Evolutionary conservation across 2,888 invertebrate species (phyloP), one percentile per base, ranked within the genome.

Genomic region (Melieria omissa): DNA sequence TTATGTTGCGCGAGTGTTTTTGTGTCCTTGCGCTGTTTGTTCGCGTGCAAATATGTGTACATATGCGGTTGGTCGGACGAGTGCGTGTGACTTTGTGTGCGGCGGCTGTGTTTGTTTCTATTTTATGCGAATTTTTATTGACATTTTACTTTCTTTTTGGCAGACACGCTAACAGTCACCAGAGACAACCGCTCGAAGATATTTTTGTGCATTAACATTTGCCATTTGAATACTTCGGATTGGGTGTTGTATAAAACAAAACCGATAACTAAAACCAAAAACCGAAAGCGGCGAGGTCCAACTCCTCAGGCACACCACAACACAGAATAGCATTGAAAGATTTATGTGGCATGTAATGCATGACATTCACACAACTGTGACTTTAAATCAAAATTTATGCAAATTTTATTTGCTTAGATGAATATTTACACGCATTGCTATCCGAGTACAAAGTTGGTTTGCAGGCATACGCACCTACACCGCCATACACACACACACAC

Each of bases 71-170:
- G 29, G 29, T 29, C 29, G 29, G 29, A 29, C 29, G 58, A 42
- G 9, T 58, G 52, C 10, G 14, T 54, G 6, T 41, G 42, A 52
- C 41, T 52, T 64, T 64, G 64, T 64, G 29, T 29, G 29, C 29
- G 29, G 29, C 64, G 52, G 29, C 42, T 64, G 7, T 64, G 52
- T 52, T 52, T n/a, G 7, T 64, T 64, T 42, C 52, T 64, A 64
- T 64, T 64, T 64, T 64, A 64, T 64, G 49, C 29, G 64, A 64
- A 42, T 64, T 64, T 64, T 64, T 64, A 64, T 64, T 52, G 64
- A 64, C 49, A 64, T 52, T 14, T 52, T 52, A 52, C 52, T 64
- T 64, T 64, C 52, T 52, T n/a, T 64, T 52, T 64, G 6, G 60
- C 42, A 4, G n/a, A 42, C 4, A 16, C 42, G 2, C 5, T 41